Conservation (phyloP, 2,113 vertebrate species). For the Gallinago paraguaiae region DNA sequence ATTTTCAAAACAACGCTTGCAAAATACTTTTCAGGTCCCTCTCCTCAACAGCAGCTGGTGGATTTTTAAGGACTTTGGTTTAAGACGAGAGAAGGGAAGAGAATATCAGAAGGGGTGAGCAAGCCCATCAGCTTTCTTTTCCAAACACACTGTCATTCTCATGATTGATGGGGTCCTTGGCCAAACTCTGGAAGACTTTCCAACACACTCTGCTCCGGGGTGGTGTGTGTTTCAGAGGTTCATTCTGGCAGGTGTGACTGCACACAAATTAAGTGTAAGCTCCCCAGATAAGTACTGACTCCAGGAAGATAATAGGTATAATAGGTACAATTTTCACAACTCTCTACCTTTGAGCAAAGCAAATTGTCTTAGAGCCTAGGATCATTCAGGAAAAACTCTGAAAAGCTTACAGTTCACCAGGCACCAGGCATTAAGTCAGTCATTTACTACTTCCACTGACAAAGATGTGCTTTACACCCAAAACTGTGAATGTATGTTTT, state of each 20-base stretch:
- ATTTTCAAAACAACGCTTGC: conserved; percentile 18
- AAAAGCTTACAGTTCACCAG: background rate
- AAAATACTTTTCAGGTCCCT: conserved; percentile 1
- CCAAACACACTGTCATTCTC: conserved; percentile 29
- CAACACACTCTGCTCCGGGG: background rate
- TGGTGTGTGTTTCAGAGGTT: conserved; percentile 35
- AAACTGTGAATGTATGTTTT: background rate
- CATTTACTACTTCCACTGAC: background rate
- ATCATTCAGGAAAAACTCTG: background rate
- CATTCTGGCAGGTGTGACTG: conserved; percentile 32
- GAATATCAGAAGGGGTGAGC: background rate
- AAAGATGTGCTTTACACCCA: background rate
- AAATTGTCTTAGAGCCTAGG: background rate
- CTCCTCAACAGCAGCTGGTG: background rate
- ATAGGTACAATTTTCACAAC: background rate
- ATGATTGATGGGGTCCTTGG: conserved; percentile 22
- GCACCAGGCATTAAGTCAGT: background rate
- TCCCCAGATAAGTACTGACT: background rate
- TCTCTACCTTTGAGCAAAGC: background rate
- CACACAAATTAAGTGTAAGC: conserved; percentile 14
- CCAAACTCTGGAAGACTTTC: conserved; percentile 25
- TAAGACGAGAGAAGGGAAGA: background rate
- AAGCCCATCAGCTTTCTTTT: background rate
- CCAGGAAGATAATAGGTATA: background rate
- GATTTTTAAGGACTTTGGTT: background rate